phyloP scores from a whole-genome alignment of 2,113 vertebrate genomes.

The Thermophis baileyi region DNA sequence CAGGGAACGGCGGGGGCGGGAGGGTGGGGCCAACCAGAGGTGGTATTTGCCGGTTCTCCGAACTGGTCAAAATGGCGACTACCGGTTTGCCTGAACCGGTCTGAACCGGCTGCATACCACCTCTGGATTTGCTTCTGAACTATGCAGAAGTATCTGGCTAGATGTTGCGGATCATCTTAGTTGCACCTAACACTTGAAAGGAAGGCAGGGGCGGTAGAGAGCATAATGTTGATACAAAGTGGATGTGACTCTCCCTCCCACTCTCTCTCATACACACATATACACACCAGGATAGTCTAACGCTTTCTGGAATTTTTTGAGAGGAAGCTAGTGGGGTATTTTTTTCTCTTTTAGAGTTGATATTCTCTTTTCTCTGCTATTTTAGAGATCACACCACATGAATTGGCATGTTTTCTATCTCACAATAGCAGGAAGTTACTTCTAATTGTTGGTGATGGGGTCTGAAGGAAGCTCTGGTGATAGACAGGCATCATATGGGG shows the following conservation, averaged over 20 bases:
- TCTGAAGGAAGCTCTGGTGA: neutral
- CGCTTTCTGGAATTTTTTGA: neutral
- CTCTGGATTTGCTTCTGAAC: neutral
- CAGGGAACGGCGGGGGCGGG: too few relatives aligned
- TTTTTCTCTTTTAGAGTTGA: neutral
- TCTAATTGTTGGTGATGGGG: neutral
- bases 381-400: neutral
- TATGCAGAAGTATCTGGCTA: neutral
- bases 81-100: too few relatives aligned
- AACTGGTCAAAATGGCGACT: too few relatives aligned
- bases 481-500: neutral
- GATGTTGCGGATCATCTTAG: neutral
- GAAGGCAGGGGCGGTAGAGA: neutral
- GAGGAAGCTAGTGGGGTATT: neutral
- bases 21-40: too few relatives aligned
- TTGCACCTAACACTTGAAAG: neutral
- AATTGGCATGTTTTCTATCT: neutral
- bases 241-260: neutral
- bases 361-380: neutral
- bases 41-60: too few relatives aligned
- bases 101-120: too few relatives aligned
- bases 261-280: neutral
- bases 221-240: neutral
- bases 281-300: neutral
- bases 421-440: neutral